Evolutionary conservation across 2,888 invertebrate species (phyloP), one percentile per base, ranked within the genome.

Genomic region (Saturnia japonica): DNA sequence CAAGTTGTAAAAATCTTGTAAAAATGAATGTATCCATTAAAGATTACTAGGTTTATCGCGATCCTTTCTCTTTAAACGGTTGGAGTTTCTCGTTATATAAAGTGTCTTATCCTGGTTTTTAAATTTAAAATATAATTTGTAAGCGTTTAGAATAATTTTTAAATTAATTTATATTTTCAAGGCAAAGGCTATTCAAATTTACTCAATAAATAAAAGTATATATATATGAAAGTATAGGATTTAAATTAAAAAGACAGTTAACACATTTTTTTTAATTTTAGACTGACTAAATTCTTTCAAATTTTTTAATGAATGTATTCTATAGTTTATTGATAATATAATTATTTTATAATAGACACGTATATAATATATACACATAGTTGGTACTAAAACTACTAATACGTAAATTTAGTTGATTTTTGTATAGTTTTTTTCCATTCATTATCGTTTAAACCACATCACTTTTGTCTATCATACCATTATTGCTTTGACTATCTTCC

Each of bases 401-500:
- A 47, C 25, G 19, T 28, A n/a, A 45, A 67, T 45, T 57, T 25
- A 25, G 34, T 34, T 54, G 16, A 47, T 43, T 34, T 45, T 3
- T 19, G 22, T 19, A 62, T 43, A 66, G 66, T n/a, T 54, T 54
- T 68, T 60, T 54, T 28, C 28, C 51, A 28, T 40, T 16, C 66
- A 64, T 51, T 64, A 40, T 62, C 19, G 34, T 28, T 68, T 72
- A 94, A 71, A 93, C 93, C 34, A 93, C 93, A 76, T 94, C 94
- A 81, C 93, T 93, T 73, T 88, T 90, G 71, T 92, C 90, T 77
- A 91, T 85, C 79, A 93, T 85, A 78, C 85, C 91, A 57, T 92
- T 90, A 60, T 90, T 89, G 82, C 91, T 93, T 81, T 88, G 80
- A 57, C 81, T 88, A 64, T 92, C 91, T 80, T 94, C 92, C 80